These are phyloP conservation scores for Mesembrinibis cayennensis DNA, from an alignment of 2,113 vertebrate genomes.

Conservation along the genomic window DNA sequence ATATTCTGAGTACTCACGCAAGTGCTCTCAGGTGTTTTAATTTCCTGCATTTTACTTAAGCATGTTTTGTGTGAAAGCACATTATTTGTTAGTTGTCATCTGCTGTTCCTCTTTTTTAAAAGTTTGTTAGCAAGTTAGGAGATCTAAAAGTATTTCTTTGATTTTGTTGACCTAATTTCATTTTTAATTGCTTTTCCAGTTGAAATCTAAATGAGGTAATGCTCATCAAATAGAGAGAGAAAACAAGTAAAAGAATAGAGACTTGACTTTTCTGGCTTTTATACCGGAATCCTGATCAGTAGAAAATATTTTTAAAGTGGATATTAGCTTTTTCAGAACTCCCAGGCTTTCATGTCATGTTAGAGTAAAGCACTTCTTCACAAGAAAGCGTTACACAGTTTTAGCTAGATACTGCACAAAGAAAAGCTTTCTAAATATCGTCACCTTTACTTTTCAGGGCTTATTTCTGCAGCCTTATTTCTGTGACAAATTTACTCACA, in stretches of 20 bases:
- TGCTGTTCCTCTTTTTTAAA: not conserved
- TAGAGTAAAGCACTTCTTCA: not conserved
- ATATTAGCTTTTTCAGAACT: not conserved
- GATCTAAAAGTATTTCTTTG: not conserved
- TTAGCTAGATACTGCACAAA: not conserved
- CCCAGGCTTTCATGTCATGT: not conserved
- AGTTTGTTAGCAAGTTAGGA: not conserved
- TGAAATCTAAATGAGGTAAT: not conserved
- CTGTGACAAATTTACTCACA: not conserved
- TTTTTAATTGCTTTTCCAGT: slow-evolving; percentile 25
- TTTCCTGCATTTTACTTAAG: not conserved
- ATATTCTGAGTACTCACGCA: not conserved
- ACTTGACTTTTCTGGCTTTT: not conserved
- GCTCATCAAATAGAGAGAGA: not conserved
- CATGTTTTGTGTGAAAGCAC: not conserved
- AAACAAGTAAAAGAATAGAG: not conserved
- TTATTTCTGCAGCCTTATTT: not conserved
- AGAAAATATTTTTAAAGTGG: not conserved
- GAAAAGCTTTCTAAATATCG: not conserved
- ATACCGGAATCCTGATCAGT: not conserved
- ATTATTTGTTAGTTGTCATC: not conserved
- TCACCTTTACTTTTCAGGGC: not conserved
- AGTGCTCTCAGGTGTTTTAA: not conserved
- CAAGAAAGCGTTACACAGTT: not conserved
- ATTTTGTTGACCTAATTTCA: not conserved